phyloP scores from a whole-genome alignment of 2,797 vertebrate genomes.

The Halcyon leucocephala region DNA sequence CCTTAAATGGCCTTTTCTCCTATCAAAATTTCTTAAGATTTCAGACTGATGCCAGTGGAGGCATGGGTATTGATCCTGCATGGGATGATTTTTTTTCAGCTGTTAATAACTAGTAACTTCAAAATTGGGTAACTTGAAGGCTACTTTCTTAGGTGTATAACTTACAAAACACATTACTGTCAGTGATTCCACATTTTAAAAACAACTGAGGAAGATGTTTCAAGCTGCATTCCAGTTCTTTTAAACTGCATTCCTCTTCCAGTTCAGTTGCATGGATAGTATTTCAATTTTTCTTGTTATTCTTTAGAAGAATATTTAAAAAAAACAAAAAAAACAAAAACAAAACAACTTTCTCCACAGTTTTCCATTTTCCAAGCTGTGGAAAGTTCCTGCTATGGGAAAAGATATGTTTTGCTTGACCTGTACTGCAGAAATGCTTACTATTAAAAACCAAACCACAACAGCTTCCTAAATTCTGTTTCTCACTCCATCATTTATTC shows the following conservation, averaged over 20 bases:
- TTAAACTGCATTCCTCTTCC: background rate
- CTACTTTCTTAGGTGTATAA: background rate
- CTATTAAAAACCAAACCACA: background rate
- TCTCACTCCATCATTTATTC: background rate
- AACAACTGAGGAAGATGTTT: background rate
- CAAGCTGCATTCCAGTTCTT: background rate
- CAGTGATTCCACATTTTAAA: background rate
- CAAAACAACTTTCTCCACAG: background rate
- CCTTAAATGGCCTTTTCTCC: background rate
- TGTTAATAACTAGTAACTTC: background rate
- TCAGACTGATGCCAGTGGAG: background rate
- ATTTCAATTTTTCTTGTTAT: background rate
- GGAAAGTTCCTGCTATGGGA: background rate
- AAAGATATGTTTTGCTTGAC: slow-evolving; percentile 11
- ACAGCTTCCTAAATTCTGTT: background rate
- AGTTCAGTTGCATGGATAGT: background rate
- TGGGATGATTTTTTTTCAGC: background rate
- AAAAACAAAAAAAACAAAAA: background rate
- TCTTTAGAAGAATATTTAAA: background rate
- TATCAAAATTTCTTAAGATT: background rate
- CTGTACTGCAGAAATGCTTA: background rate
- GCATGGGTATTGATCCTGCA: background rate
- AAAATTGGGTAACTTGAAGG: background rate
- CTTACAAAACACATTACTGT: background rate
- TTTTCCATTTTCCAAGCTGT: background rate